Evolutionary conservation across 2,797 vertebrate species (phyloP).

Genomic region (Perodicticus potto): DNA sequence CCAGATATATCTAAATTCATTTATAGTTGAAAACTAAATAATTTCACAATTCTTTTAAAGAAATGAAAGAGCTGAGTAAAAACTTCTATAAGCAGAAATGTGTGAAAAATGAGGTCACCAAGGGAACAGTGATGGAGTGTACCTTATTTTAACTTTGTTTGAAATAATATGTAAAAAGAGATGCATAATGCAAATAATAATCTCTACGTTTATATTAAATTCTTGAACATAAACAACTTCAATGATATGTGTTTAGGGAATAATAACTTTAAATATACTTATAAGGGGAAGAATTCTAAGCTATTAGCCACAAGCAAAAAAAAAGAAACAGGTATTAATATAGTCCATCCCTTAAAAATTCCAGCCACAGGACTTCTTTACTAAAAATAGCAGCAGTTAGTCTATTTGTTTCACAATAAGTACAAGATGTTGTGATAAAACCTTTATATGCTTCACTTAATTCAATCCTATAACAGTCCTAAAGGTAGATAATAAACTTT

Average conservation of each 20-base stretch:
- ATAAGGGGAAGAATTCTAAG: conserved; percentile 49
- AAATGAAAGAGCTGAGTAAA: background rate
- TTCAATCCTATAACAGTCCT: background rate
- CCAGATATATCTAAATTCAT: background rate
- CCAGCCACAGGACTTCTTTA: background rate
- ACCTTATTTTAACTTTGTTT: conserved; percentile 62
- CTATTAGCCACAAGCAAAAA: background rate
- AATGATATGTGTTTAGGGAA: conserved; percentile 57
- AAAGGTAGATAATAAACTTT: conserved; percentile 5
- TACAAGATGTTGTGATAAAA: background rate
- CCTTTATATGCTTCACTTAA: conserved; percentile 34
- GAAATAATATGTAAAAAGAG: conserved; percentile 65
- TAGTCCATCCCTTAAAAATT: background rate
- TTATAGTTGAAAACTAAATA: background rate
- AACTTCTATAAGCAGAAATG: background rate
- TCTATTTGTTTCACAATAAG: background rate
- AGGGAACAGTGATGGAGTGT: background rate
- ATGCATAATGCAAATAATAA: background rate
- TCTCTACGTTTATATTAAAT: conserved; percentile 52
- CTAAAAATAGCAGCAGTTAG: conserved; percentile 7
- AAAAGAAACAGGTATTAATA: conserved; percentile 33
- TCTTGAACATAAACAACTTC: conserved; percentile 40
- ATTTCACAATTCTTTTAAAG: conserved; percentile 48
- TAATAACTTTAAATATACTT: conserved; percentile 63
- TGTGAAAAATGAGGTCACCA: conserved; percentile 39